A percentile compares a stretch with the other conserved stretches of the same genome.
Evolutionary conservation across 2,888 invertebrate species (phyloP).

Genomic region (Petrolisthes cinctipes): DNA sequence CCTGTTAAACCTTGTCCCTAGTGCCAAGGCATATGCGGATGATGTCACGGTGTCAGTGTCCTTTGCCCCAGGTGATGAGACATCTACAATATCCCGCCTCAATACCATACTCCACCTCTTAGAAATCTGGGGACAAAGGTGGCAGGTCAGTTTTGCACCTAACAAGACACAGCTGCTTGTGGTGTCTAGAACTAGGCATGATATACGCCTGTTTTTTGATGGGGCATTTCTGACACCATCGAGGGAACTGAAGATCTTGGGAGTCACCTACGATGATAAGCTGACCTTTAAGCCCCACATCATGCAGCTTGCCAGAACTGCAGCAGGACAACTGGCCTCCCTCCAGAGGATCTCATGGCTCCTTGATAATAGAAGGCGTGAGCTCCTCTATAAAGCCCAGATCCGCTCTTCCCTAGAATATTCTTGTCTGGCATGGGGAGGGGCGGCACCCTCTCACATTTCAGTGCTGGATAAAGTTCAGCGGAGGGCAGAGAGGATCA

Average conservation of each 20-base stretch:
- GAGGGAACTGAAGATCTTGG: not conserved
- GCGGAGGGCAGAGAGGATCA: not conserved
- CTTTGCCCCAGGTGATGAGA: not conserved
- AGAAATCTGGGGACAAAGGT: not conserved
- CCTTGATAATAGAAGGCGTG: not conserved
- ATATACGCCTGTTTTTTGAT: not conserved
- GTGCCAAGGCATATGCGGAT: not conserved
- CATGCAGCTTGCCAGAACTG: constrained; percentile 4
- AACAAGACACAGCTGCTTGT: not conserved
- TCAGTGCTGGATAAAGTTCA: not conserved
- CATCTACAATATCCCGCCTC: no score
- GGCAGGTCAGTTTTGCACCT: not conserved
- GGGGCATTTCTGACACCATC: not conserved
- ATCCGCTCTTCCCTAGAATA: constrained; percentile 3
- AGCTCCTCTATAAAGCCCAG: not conserved
- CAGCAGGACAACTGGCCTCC: not conserved
- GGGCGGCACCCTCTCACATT: not conserved
- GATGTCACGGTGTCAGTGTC: not conserved
- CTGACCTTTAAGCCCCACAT: constrained; percentile 9
- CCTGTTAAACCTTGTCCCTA: constrained; percentile 2
- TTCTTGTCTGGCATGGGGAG: not conserved
- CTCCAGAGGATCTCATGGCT: constrained; percentile 8
- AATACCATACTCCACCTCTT: not conserved
- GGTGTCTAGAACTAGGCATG: not conserved
- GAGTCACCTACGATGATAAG: not conserved